Evolutionary conservation across 2,888 invertebrate genomes (phyloP).

Genomic region (Metellina segmentata): DNA sequence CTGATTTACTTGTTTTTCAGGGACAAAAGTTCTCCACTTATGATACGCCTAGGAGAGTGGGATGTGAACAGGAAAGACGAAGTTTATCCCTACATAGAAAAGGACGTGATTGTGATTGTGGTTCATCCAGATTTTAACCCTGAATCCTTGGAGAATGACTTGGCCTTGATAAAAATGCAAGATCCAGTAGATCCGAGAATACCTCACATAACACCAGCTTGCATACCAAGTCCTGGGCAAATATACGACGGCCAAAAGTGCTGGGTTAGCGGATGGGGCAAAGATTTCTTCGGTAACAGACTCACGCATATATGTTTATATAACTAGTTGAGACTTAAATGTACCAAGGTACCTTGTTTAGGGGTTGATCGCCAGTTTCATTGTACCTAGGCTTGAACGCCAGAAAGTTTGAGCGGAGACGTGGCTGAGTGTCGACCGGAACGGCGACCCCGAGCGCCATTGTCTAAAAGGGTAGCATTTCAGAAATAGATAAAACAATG

Average conservation of each 20-base stretch:
- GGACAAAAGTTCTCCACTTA: constrained; percentile 89
- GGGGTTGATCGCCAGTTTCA: too few relatives aligned
- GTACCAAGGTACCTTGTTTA: too few relatives aligned
- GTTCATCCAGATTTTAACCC: constrained; percentile 97
- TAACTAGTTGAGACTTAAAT: too few relatives aligned
- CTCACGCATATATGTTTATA: too few relatives aligned
- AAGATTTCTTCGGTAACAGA: constrained; percentile 90
- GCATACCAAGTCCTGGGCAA: constrained; percentile 90
- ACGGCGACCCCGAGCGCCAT: too few relatives aligned
- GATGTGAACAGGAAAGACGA: constrained; percentile 97
- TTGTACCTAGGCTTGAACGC: too few relatives aligned
- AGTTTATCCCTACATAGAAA: constrained; percentile 94
- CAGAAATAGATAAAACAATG: too few relatives aligned
- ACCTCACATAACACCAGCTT: constrained; percentile 94
- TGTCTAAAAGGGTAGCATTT: too few relatives aligned
- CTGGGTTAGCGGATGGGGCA: constrained; percentile 98
- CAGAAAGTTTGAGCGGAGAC: too few relatives aligned
- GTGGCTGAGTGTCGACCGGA: too few relatives aligned
- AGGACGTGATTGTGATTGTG: constrained; percentile 89
- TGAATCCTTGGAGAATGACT: constrained; percentile 95
- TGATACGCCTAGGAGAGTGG: constrained; percentile 95
- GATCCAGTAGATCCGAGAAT: constrained; percentile 88
- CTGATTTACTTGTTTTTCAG: constrained; percentile 81
- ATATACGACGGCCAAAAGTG: constrained; percentile 92
- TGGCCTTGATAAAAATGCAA: constrained; percentile 92